Percentiles rank a stretch among this genome's conserved stretches.
Conservation (phyloP, 2,888 invertebrate species). For the Drosophila histrio region DNA sequence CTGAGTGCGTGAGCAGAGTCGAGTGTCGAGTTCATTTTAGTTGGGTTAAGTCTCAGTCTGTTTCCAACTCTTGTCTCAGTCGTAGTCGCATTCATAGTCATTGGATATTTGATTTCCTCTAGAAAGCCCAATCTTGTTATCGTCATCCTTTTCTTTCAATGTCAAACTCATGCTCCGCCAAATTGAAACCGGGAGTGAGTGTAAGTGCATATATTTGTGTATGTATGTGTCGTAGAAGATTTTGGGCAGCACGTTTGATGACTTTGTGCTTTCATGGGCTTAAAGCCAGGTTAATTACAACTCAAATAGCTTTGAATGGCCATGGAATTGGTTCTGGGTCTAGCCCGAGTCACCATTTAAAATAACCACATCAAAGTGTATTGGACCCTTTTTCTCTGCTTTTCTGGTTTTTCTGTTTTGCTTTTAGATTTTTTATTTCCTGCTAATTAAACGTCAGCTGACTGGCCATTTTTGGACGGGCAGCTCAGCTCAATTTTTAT, state of each 20-base stretch:
- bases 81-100: background rate
- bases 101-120: background rate
- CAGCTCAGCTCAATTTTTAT: constrained; percentile 58
- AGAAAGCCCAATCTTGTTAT: constrained; percentile 25
- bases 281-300: constrained; percentile 65
- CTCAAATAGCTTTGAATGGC: constrained; percentile 27
- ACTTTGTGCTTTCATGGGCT: constrained; percentile 40
- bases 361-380: constrained; percentile 70
- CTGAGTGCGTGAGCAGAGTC: constrained; percentile 65
- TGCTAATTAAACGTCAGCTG: constrained; percentile 71
- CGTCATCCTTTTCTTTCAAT: constrained; percentile 19
- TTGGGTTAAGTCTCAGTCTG: constrained; percentile 16
- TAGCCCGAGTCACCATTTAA: background rate
- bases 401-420: constrained; percentile 9
- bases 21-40: constrained; percentile 35
- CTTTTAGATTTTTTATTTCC: constrained; percentile 24
- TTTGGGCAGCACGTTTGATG: constrained; percentile 46
- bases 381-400: constrained; percentile 22
- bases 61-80: background rate
- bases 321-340: constrained; percentile 20
- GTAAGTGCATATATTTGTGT: constrained; percentile 8
- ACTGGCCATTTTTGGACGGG: constrained; percentile 44
- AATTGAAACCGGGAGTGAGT: constrained; percentile 47
- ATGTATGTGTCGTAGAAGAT: constrained; percentile 24
- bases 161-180: constrained; percentile 32